Evolutionary conservation across 2,888 invertebrate species (phyloP), one percentile per base, ranked within the genome.

Genomic region (Hypomecis atomaria): DNA sequence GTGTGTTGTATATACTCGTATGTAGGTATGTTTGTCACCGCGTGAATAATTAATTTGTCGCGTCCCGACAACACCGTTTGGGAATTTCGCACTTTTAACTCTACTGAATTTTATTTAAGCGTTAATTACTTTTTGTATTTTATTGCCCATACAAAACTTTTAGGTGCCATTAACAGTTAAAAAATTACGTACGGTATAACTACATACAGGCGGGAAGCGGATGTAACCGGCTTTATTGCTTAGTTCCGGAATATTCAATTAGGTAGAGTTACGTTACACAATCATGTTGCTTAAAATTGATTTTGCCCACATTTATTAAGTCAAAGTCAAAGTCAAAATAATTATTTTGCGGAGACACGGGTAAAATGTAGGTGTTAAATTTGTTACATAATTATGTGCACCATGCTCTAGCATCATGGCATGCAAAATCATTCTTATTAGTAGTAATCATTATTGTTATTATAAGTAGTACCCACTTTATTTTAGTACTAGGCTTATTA

Each of bases 41-140:
- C 57, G 59, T 64, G 38, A 65, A 61, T 65, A 65, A 61, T 65
- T 65, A 61, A 65, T 65, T 65, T 53, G 65, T 53, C 36, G 57
- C 44, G 55, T 43, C 6, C 54, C 9, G 34, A 36, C 55, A 50
- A 34, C 55, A 47, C 50, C 59, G 37, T 58, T 65, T 38, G 60
- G 52, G 43, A 50, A 38, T 65, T 60, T 61, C 58, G 38, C 48
- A 48, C 53, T 60, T 60, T 64, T 59, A 45, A 59, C 52, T 23
- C 50, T 23, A 52, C 36, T 49, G 59, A 59, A 58, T 61, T 65
- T 65, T 61, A 61, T 61, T 65, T 53, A 43, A 36, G 38, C 34
- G 48, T 57, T 60, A 61, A 65, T 65, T 65, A 65, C 57, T 65
- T 65, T 65, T 65, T 53, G 65, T 61, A 61, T 65, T 65, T 65